Conservation (phyloP, 92 coral and sea anemone genomes). For the Phymanthus crucifer region DNA sequence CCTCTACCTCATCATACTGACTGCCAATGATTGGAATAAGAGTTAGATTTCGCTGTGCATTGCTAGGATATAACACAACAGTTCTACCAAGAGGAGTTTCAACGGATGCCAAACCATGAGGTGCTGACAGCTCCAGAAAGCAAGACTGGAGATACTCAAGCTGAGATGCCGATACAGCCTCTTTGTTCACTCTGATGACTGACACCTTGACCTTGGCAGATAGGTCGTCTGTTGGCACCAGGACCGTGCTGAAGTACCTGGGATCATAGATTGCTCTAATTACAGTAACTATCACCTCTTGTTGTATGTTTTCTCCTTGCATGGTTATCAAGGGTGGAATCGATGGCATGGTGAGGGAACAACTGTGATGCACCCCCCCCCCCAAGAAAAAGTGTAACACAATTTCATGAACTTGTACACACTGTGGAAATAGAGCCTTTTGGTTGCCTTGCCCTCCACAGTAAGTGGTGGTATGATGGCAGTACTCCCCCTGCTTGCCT, state of each 20-base stretch:
- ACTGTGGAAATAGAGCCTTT: too few relatives aligned
- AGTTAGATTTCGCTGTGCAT: conserved; percentile 44
- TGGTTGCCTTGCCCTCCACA: too few relatives aligned
- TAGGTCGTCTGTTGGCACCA: conserved; percentile 53
- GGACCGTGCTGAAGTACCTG: conserved; percentile 70
- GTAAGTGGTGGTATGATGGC: too few relatives aligned
- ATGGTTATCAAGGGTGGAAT: too few relatives aligned
- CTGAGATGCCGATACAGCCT: conserved; percentile 47
- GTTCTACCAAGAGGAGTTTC: conserved; percentile 56
- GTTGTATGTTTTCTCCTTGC: too few relatives aligned
- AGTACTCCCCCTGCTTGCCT: too few relatives aligned
- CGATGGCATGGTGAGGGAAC: too few relatives aligned
- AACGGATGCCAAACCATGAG: conserved; percentile 45
- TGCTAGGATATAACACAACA: conserved; percentile 45
- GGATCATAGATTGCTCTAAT: too few relatives aligned
- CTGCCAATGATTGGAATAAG: conserved; percentile 65
- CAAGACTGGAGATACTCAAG: conserved; percentile 42
- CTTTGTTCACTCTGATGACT: conserved; percentile 49
- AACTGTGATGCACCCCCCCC: too few relatives aligned
- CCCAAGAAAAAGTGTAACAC: too few relatives aligned
- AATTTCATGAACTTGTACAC: too few relatives aligned
- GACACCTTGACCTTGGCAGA: conserved; percentile 58
- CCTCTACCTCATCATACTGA: conserved; percentile 52
- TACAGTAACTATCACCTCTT: background rate
- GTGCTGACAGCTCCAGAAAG: conserved; percentile 39